Evolutionary conservation across 2,888 invertebrate genomes (phyloP).

Genomic region (Lycia hirtaria): DNA sequence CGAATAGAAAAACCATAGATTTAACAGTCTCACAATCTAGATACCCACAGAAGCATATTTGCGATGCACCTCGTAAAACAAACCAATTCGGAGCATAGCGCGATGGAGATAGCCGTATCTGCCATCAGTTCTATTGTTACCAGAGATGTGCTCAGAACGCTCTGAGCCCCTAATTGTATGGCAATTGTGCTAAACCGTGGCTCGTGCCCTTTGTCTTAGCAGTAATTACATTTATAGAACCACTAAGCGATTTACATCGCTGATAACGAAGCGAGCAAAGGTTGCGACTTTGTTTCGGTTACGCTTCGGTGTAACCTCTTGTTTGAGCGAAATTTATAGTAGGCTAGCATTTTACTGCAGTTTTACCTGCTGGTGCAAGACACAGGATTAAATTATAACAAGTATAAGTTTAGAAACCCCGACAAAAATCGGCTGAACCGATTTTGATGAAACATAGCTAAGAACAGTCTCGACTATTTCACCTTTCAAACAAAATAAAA

Average conservation of each 20-base stretch:
- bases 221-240: conserved; percentile 74
- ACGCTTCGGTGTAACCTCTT: conserved; percentile 50
- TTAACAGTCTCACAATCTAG: background rate
- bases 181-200: conserved; percentile 48
- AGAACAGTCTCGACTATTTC: no score
- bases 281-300: conserved; percentile 66
- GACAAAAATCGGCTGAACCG: no score
- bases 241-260: conserved; percentile 70
- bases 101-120: conserved; percentile 72
- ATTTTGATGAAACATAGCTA: no score
- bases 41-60: conserved; percentile 24
- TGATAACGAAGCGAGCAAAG: conserved; percentile 63
- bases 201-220: conserved; percentile 68
- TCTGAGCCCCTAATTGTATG: conserved; percentile 57
- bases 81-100: conserved; percentile 70
- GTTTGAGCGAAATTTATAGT: conserved; percentile 36
- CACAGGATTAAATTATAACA: background rate
- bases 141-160: conserved; percentile 59
- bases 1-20: no score
- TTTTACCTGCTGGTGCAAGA: background rate
- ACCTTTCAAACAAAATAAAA: no score
- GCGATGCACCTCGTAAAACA: conserved; percentile 54
- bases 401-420: no score
- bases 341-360: background rate
- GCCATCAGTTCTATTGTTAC: conserved; percentile 72